Evolutionary conservation across 2,113 vertebrate genomes (phyloP), one percentile per base, ranked within the genome.

Genomic region (Strigops habroptila): DNA sequence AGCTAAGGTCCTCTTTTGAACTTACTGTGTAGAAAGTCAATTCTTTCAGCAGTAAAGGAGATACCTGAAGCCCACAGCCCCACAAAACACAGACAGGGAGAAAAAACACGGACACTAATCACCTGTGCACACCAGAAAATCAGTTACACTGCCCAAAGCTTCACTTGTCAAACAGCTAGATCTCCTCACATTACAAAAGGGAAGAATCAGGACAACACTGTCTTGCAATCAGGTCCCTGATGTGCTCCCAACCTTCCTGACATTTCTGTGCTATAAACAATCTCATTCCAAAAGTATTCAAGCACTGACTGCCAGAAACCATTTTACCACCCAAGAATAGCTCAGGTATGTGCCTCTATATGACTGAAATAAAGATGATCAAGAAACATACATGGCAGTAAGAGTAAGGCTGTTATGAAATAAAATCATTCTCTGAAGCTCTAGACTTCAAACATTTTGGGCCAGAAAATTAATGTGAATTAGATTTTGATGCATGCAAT

Each of bases 401-500:
- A 28, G 11, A 63, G 37, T 39, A 63, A 77, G 39, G 43, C 22
- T 65, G 24, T 68, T 64, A 71, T 60, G 57, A 93, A 86, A 90
- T 70, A 68, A 59, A 85, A 77, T 75, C 43, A 76, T 71, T 88
- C 91, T 90, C 71, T 82, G 86, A 82, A 95, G 73, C 46, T 82
- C 64, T 91, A 57, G 19, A 87, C 82, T 90, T 94, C 73, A 86
- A 76, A 73, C 7, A 82, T 79, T 83, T 79, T n/a, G 37, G 57
- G 24, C 17, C 52, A 82, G n/a, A 89, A 94, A 75, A 73, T 49
- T 43, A 81, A 93, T 22, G 41, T 57, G 68, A 84, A 94, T 76
- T 92, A 68, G 84, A 94, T 94, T 93, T 48, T 77, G 43, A 94
- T 68, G 25, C 28, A 48, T 35, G 27, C 30, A 91, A 93, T 93